These are phyloP conservation scores for Stigmatopora nigra DNA, from an alignment of 2,113 vertebrate genomes.

Conservation along the genomic window DNA sequence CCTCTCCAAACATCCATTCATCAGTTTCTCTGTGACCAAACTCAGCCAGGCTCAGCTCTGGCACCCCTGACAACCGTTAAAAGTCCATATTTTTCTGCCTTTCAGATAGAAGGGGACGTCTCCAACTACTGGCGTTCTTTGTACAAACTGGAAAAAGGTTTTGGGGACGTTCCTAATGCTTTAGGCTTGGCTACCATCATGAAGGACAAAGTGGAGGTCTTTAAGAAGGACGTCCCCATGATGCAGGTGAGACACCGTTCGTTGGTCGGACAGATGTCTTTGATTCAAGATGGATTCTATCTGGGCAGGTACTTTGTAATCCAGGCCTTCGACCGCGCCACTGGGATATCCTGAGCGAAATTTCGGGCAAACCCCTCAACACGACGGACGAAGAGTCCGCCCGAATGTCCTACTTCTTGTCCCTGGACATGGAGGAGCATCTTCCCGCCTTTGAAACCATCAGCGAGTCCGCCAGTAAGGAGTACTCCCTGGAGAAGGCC, in stretches of 20 bases:
- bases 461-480: slow-evolving; percentile 80
- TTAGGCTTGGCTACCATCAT: slow-evolving; percentile 67
- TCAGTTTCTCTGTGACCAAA: too few species aligned
- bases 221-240: slow-evolving; percentile 76
- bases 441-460: slow-evolving; percentile 72
- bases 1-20: neutral
- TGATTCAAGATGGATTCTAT: too few species aligned
- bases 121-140: slow-evolving; percentile 75
- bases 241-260: slow-evolving; percentile 65
- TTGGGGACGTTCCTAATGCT: slow-evolving; percentile 69
- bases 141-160: slow-evolving; percentile 78
- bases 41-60: too few species aligned
- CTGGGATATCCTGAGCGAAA: slow-evolving; percentile 76
- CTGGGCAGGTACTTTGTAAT: slow-evolving; percentile 74
- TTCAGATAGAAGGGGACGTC: slow-evolving; percentile 69
- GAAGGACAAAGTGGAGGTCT: slow-evolving; percentile 73
- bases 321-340: slow-evolving; percentile 77
- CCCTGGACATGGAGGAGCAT: slow-evolving; percentile 72
- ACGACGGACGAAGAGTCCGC: slow-evolving; percentile 62
- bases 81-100: neutral
- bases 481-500: slow-evolving; percentile 78
- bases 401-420: slow-evolving; percentile 68
- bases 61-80: neutral
- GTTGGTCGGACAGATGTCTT: too few species aligned
- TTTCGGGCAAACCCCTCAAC: slow-evolving; percentile 64